Percentiles rank a stretch among this genome's conserved stretches.
phyloP scores from a whole-genome alignment of 2,797 vertebrate genomes.

The Vipera latastei region DNA sequence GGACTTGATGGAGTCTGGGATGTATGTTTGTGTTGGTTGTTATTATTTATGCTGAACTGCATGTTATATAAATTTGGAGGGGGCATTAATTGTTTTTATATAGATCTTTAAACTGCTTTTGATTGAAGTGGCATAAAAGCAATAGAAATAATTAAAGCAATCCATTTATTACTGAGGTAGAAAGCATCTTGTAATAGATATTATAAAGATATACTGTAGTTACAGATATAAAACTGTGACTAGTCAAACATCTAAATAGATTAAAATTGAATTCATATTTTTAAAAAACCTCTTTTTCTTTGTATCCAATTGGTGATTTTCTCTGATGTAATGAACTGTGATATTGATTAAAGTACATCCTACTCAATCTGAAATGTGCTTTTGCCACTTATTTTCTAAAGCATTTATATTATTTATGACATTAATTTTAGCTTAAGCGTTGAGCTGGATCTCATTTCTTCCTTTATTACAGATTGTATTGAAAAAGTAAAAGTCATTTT shows the following conservation, averaged over 20 bases:
- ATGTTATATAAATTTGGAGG: background rate
- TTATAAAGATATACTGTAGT: background rate
- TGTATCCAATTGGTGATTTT: background rate
- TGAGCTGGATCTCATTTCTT: slow-evolving; percentile 8
- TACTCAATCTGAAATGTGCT: background rate
- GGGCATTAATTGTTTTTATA: background rate
- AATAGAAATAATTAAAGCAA: background rate
- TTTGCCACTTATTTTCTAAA: background rate
- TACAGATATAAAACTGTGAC: background rate
- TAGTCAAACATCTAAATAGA: background rate
- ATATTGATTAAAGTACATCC: background rate
- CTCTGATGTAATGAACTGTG: background rate
- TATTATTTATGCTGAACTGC: background rate
- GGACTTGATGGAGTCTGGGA: background rate
- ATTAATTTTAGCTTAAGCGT: background rate
- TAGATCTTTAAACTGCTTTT: background rate
- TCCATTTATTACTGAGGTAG: background rate
- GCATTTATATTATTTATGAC: slow-evolving; percentile 1
- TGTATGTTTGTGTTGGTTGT: background rate
- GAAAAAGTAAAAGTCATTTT: slow-evolving; percentile 3
- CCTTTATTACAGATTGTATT: slow-evolving; percentile 2
- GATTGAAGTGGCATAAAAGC: background rate
- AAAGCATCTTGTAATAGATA: background rate
- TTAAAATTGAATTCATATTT: background rate
- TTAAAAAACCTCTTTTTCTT: background rate